Evolutionary conservation across 2,888 invertebrate genomes (phyloP).

Genomic region (Acleris holmiana): DNA sequence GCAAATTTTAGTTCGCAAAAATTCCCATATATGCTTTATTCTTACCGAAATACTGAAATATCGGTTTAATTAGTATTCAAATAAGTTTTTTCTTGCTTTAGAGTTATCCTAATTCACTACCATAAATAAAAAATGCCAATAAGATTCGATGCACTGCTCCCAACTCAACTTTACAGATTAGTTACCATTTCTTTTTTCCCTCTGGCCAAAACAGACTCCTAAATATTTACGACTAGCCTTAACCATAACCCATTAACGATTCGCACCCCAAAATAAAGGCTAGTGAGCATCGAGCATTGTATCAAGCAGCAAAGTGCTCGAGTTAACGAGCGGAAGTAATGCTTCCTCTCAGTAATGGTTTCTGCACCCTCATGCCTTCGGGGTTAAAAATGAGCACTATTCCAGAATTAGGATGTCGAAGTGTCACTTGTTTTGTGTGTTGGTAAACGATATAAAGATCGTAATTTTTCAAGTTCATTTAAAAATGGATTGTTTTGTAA

Average conservation of each 20-base stretch:
- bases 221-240: slow-evolving; percentile 25
- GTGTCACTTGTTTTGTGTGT: slow-evolving; percentile 32
- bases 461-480: background rate
- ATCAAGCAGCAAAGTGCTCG: slow-evolving; percentile 76
- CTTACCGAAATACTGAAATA: no score
- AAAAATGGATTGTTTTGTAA: no score
- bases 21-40: no score
- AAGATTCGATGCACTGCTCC: no score
- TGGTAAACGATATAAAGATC: background rate
- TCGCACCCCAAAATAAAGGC: slow-evolving; percentile 60
- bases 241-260: slow-evolving; percentile 39
- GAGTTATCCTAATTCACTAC: no score
- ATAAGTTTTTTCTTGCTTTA: no score
- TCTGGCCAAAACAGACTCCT: slow-evolving; percentile 10
- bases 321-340: slow-evolving; percentile 82
- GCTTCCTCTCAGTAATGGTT: slow-evolving; percentile 78
- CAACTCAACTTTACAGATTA: background rate
- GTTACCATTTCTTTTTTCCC: slow-evolving; percentile 8
- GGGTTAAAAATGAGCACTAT: slow-evolving; percentile 34
- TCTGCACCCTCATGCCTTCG: slow-evolving; percentile 21
- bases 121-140: no score
- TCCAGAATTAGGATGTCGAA: slow-evolving; percentile 23
- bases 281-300: slow-evolving; percentile 74
- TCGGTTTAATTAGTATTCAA: no score
- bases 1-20: no score